These are phyloP conservation scores for Polia nebulosa DNA, from an alignment of 2,888 invertebrate species.

Conservation along the genomic window DNA sequence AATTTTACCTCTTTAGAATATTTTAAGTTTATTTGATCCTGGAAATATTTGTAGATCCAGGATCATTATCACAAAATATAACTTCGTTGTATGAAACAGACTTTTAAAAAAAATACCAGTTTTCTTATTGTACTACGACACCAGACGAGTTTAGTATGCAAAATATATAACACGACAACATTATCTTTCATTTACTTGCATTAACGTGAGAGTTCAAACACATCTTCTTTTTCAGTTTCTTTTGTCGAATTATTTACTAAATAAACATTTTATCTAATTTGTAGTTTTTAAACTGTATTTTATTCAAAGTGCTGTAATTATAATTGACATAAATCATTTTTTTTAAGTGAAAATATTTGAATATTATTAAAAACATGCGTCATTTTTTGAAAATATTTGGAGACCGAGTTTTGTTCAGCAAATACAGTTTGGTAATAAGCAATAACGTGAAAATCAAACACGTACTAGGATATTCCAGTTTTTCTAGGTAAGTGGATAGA, in stretches of 20 bases:
- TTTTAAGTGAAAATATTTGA: not conserved
- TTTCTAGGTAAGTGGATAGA: conserved; percentile 17
- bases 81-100: not conserved
- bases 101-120: not conserved
- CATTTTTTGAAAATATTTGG: not conserved
- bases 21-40: no score
- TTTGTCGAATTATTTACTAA: not conserved
- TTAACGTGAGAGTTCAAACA: not conserved
- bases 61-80: no score
- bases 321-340: no score
- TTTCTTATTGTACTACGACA: not conserved
- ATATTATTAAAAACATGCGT: not conserved
- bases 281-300: no score
- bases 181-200: not conserved
- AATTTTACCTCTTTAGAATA: no score
- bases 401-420: not conserved
- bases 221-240: not conserved
- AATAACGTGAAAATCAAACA: conserved; percentile 1
- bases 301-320: no score
- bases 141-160: not conserved
- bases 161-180: not conserved
- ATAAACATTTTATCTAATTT: not conserved
- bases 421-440: conserved; percentile 1
- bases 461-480: conserved; percentile 1
- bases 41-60: no score